Evolutionary conservation across 1,140 invertebrate species (phyloP).

Genomic region (Bombus superbus): DNA sequence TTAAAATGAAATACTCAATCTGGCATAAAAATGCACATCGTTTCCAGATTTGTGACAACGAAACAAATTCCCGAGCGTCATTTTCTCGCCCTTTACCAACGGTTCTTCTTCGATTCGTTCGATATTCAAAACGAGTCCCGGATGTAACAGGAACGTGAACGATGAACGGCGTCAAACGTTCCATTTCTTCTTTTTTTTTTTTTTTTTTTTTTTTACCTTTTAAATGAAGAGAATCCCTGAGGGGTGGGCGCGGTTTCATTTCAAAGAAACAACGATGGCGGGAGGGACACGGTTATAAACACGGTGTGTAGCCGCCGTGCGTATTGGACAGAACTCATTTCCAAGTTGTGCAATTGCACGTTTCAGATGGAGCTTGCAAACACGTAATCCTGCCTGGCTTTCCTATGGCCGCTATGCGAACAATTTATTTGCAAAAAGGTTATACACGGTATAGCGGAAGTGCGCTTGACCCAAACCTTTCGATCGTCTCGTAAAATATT

Average conservation of each 20-base stretch:
- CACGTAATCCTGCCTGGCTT: constrained; percentile 40
- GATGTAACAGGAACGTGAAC: neutral
- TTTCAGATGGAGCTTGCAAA: constrained; percentile 50
- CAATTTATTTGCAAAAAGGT: constrained; percentile 45
- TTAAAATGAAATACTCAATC: too few species aligned
- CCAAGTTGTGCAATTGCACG: constrained; percentile 67
- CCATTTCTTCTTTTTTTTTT: neutral
- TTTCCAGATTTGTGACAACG: too few species aligned
- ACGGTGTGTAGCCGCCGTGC: neutral
- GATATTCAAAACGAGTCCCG: neutral
- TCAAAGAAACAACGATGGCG: constrained; percentile 22
- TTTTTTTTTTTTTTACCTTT: neutral
- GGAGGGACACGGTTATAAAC: constrained; percentile 11
- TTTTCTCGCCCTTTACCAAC: too few species aligned
- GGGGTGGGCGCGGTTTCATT: constrained; percentile 26
- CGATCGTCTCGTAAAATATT: constrained; percentile 25
- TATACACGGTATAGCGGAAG: neutral
- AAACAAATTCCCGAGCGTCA: too few species aligned
- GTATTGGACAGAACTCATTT: constrained; percentile 55
- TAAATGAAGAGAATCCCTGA: constrained; percentile 9
- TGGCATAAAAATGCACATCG: too few species aligned
- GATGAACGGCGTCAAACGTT: neutral
- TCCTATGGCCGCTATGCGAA: constrained; percentile 1
- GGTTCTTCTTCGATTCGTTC: too few species aligned
- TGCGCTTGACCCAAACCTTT: constrained; percentile 7